Evolutionary conservation across 2,888 invertebrate genomes (phyloP), one percentile per base, ranked within the genome.

Genomic region (Seira musarum): DNA sequence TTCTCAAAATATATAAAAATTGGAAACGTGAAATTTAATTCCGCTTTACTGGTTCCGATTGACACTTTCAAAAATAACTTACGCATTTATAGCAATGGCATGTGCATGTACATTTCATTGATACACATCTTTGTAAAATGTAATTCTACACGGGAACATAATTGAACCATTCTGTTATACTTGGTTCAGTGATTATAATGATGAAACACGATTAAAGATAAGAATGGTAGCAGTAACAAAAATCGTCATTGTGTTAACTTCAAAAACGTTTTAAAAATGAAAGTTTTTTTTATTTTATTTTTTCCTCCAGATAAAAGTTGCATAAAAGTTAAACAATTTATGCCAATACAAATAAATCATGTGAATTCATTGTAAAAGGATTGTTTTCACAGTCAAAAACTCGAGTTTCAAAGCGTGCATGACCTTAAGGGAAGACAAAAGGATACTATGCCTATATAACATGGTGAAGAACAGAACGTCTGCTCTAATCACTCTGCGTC

Each of bases 231-330:
- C 35, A 65, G 13, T 21, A 35, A 65, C 30, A 19, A 35, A 65
- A 65, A 60, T 60, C 2, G 57, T 57, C 10, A 13, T 13, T 8
- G 24, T 24, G 65, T 35, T 65, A n/a, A 30, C 65, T 10, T 64
- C 63, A 71, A 72, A 72, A 64, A 66, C 6, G 15, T 10, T 40
- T 66, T 21, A 65, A 73, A 69, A 71, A 71, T 46, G 71, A 71
- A 71, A 71, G 71, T 73, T 73, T 71, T 67, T 73, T 73, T n/a
- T n/a, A 73, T 57, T 65, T 21, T 13, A 24, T 65, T 24, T 49
- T 49, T 73, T 65, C 73, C 71, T 71, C 63, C 71, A 71, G 63
- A 63, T 71, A 57, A 71, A n/a, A n/a, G 60, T 71, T 63, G 61
- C 61, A 63, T 61, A 71, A 63, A 63, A 40, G n/a, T n/a, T n/a